Evolutionary conservation across 2,113 vertebrate genomes (phyloP).

Genomic region (Dicrurus megarhynchus): DNA sequence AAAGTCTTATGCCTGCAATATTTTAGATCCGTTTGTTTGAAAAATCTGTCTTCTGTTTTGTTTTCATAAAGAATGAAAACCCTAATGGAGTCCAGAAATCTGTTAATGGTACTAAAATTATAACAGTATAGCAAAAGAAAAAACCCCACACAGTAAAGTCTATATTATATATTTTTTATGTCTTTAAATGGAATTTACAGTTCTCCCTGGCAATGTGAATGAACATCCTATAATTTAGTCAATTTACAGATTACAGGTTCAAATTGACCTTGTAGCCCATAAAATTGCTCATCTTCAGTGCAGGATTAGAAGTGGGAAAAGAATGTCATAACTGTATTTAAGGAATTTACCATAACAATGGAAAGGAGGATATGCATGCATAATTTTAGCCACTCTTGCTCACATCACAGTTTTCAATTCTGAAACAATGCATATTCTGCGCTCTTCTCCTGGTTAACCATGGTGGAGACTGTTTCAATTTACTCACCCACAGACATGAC

Average conservation of each 20-base stretch:
- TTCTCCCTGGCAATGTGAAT: slow-evolving; percentile 84
- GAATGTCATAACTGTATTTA: slow-evolving; percentile 86
- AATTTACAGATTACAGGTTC: slow-evolving; percentile 91
- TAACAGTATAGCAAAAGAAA: slow-evolving; percentile 63
- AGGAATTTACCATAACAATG: slow-evolving; percentile 87
- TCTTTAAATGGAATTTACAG: slow-evolving; percentile 82
- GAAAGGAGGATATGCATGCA: slow-evolving; percentile 78
- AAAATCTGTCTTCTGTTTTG: slow-evolving; percentile 65
- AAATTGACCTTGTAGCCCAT: slow-evolving; percentile 85
- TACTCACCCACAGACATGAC: slow-evolving; percentile 98
- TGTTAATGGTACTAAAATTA: slow-evolving; percentile 71
- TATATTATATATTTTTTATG: slow-evolving; percentile 81
- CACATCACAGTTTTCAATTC: slow-evolving; percentile 66
- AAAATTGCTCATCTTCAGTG: slow-evolving; percentile 83
- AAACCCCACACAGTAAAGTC: slow-evolving; percentile 73
- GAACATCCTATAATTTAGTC: slow-evolving; percentile 90
- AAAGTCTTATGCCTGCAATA: slow-evolving; percentile 9
- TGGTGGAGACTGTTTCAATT: slow-evolving; percentile 52
- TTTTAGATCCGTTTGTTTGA: slow-evolving; percentile 45
- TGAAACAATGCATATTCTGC: slow-evolving; percentile 70
- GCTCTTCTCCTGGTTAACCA: slow-evolving; percentile 50
- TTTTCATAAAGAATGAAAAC: slow-evolving; percentile 57
- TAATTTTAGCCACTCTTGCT: slow-evolving; percentile 78
- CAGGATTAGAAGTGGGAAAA: slow-evolving; percentile 81
- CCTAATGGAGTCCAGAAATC: slow-evolving; percentile 59